phyloP scores from a whole-genome alignment of 2,888 invertebrate genomes.

The Tolmerus cingulatus region DNA sequence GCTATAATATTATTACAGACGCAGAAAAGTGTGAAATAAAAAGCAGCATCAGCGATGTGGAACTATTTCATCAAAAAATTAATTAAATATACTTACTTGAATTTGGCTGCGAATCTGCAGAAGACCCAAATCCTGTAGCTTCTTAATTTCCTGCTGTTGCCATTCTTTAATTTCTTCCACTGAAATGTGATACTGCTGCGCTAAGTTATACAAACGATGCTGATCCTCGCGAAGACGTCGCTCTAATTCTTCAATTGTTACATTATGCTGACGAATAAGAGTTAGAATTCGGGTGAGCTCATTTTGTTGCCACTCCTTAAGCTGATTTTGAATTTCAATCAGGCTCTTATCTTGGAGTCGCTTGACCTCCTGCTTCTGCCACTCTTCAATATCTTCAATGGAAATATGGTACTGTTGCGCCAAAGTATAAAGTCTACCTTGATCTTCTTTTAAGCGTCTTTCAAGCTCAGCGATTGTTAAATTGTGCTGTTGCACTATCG shows the following conservation, averaged over 20 bases:
- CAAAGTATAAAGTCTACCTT: constrained; percentile 55
- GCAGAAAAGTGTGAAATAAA: not conserved
- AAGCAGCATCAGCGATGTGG: no score
- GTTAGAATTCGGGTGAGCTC: constrained; percentile 57
- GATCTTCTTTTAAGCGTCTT: constrained; percentile 57
- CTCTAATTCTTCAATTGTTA: constrained; percentile 53
- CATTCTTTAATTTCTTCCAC: constrained; percentile 56
- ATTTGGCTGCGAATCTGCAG: constrained; percentile 51
- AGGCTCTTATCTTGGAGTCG: constrained; percentile 57
- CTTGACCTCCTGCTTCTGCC: constrained; percentile 57
- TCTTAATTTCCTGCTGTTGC: constrained; percentile 55
- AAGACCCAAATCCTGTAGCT: constrained; percentile 55
- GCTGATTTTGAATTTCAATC: constrained; percentile 57
- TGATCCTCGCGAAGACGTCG: constrained; percentile 52
- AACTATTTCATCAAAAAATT: not conserved
- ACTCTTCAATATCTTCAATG: constrained; percentile 59
- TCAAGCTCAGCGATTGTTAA: constrained; percentile 59
- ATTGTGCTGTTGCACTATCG: constrained; percentile 56
- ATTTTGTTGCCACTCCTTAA: constrained; percentile 55
- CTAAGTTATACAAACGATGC: constrained; percentile 51
- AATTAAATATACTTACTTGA: constrained; percentile 40
- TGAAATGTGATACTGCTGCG: constrained; percentile 54
- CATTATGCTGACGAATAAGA: constrained; percentile 52
- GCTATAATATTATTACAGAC: not conserved
- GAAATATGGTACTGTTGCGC: constrained; percentile 58